phyloP scores from a whole-genome alignment of 2,113 vertebrate species.

The Odontesthes bonariensis region DNA sequence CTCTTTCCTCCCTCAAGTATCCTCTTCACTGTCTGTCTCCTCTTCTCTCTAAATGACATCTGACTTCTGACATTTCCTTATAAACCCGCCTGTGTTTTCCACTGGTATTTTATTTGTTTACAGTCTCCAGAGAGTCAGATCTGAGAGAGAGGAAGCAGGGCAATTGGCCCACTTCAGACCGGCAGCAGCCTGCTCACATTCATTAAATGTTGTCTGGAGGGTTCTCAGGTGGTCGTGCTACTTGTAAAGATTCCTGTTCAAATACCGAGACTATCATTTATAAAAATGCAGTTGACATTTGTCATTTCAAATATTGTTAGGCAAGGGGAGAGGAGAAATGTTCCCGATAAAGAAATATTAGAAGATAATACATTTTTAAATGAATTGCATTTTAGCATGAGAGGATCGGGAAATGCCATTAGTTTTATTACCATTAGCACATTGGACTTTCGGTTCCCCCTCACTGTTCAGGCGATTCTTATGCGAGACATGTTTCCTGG shows the following conservation, averaged over 20 bases:
- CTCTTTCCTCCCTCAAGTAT: slow-evolving; percentile 25
- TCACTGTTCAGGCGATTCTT: too few relatives aligned
- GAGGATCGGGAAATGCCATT: neutral
- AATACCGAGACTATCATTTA: neutral
- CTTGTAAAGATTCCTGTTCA: neutral
- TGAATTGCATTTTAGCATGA: neutral
- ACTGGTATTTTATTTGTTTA: slow-evolving; percentile 69
- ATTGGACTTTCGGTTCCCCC: too few relatives aligned
- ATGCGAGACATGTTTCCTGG: too few relatives aligned
- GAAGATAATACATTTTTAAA: neutral
- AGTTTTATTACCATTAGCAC: neutral
- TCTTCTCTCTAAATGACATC: slow-evolving; percentile 51
- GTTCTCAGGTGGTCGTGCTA: neutral
- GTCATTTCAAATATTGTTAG: neutral
- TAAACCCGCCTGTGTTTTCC: slow-evolving; percentile 64
- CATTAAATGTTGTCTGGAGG: neutral
- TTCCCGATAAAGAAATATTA: neutral
- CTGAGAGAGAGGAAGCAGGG: slow-evolving; percentile 28
- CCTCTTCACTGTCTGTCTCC: slow-evolving; percentile 35
- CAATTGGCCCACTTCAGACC: slow-evolving; percentile 3
- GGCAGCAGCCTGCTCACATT: slow-evolving; percentile 3
- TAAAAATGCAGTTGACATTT: neutral
- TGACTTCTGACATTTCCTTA: slow-evolving; percentile 29
- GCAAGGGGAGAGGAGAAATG: neutral
- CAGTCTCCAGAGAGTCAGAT: slow-evolving; percentile 50